Evolutionary conservation across 2,888 invertebrate genomes (phyloP).

Genomic region (Ophonus ardosiacus): DNA sequence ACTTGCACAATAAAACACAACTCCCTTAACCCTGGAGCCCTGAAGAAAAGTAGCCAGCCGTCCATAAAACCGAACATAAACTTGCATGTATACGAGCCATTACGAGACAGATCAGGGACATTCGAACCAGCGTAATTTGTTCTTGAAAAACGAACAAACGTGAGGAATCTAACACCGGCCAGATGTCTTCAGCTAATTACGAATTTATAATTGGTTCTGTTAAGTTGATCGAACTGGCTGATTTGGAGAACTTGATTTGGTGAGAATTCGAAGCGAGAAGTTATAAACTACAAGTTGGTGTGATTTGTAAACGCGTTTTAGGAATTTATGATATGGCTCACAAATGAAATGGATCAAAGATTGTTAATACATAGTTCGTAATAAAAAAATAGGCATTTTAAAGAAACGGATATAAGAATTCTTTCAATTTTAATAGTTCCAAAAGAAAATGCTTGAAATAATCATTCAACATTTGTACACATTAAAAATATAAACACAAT

Average conservation of each 20-base stretch:
- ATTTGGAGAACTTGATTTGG: not conserved
- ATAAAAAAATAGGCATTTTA: too few relatives aligned
- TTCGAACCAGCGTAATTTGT: constrained; percentile 58
- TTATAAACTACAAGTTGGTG: not conserved
- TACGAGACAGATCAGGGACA: constrained; percentile 56
- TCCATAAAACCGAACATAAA: constrained; percentile 62
- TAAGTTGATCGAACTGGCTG: not conserved
- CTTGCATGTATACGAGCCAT: constrained; percentile 57
- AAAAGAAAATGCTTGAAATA: too few relatives aligned
- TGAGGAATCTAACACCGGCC: not conserved
- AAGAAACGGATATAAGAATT: too few relatives aligned
- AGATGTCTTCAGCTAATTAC: constrained; percentile 41
- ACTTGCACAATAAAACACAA: constrained; percentile 40
- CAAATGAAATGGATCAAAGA: too few relatives aligned
- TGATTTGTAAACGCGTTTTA: too few relatives aligned
- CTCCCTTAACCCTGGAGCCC: constrained; percentile 10
- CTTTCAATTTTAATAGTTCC: too few relatives aligned
- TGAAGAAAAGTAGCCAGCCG: constrained; percentile 48
- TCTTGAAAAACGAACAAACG: constrained; percentile 32
- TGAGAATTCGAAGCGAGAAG: not conserved
- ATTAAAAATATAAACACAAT: too few relatives aligned
- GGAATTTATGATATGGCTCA: not conserved
- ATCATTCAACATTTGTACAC: too few relatives aligned
- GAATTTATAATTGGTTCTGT: constrained; percentile 60
- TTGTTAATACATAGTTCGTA: too few relatives aligned